Evolutionary conservation across 2,113 vertebrate species (phyloP).

Genomic region (Actinemys pallida): DNA sequence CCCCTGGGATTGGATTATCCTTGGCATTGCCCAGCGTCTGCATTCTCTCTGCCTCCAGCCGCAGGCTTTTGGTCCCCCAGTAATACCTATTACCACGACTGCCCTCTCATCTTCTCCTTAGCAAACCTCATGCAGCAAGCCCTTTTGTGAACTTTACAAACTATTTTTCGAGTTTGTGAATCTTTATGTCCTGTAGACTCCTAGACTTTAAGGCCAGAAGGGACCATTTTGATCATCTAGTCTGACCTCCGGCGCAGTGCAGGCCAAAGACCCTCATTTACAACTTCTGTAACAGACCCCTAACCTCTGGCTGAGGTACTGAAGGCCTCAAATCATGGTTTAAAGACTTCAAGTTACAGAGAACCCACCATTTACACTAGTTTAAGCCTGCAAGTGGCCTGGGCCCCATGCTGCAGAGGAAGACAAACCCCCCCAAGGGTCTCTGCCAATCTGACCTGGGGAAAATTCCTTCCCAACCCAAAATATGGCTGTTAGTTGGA

Average conservation of each 20-base stretch:
- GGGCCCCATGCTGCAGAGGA: not conserved
- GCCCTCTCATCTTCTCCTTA: no score
- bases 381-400: not conserved
- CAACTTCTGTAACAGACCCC: not conserved
- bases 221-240: not conserved
- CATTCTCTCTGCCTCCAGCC: not conserved
- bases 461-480: not conserved
- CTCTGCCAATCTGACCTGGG: not conserved
- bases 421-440: not conserved
- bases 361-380: not conserved
- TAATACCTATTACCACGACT: not conserved
- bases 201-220: not conserved
- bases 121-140: not conserved
- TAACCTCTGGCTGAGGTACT: not conserved
- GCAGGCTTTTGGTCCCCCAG: not conserved
- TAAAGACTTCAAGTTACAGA: not conserved
- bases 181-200: not conserved
- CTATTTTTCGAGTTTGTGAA: not conserved
- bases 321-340: not conserved
- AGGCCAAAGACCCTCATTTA: not conserved
- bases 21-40: not conserved
- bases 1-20: not conserved
- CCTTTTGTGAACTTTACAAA: not conserved
- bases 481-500: not conserved
- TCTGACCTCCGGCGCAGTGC: not conserved